phyloP scores from a whole-genome alignment of 2,888 invertebrate species.

The Apeira syringaria region DNA sequence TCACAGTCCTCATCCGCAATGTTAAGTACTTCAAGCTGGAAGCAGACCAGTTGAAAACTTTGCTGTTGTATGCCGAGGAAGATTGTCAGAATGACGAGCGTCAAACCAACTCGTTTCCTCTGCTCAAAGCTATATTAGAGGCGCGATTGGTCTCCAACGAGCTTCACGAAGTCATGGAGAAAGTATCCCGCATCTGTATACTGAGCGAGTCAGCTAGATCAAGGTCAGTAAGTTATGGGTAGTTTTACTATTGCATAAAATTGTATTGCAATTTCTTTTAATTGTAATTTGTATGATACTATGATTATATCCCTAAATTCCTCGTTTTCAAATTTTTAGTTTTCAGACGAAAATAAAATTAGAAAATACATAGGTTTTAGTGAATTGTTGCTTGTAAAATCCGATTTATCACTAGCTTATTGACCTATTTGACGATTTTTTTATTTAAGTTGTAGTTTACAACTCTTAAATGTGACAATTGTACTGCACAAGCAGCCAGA shows the following conservation, averaged over 20 bases:
- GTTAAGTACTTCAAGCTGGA: conserved; percentile 88
- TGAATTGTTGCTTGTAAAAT: too few species aligned
- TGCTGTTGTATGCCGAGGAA: conserved; percentile 94
- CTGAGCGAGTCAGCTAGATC: conserved; percentile 86
- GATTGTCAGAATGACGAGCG: conserved; percentile 93
- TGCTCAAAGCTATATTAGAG: conserved; percentile 92
- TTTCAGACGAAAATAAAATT: too few species aligned
- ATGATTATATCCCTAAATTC: too few species aligned
- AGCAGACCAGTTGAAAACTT: conserved; percentile 90
- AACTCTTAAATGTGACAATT: too few species aligned
- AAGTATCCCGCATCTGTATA: conserved; percentile 90
- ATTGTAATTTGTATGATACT: too few species aligned
- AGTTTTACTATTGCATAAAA: neutral
- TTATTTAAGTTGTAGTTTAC: too few species aligned
- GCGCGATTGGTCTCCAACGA: conserved; percentile 89
- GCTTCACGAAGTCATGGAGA: conserved; percentile 91
- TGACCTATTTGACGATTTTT: too few species aligned
- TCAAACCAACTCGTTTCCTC: conserved; percentile 93
- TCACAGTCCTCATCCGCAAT: conserved; percentile 91
- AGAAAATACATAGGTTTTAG: too few species aligned
- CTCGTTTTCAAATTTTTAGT: too few species aligned
- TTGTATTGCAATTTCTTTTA: too few species aligned
- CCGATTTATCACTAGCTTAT: too few species aligned
- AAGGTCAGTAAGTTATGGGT: conserved; percentile 44
- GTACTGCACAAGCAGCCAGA: too few species aligned